Evolutionary conservation across 2,888 invertebrate species (phyloP).

Genomic region (Unio pictorum): DNA sequence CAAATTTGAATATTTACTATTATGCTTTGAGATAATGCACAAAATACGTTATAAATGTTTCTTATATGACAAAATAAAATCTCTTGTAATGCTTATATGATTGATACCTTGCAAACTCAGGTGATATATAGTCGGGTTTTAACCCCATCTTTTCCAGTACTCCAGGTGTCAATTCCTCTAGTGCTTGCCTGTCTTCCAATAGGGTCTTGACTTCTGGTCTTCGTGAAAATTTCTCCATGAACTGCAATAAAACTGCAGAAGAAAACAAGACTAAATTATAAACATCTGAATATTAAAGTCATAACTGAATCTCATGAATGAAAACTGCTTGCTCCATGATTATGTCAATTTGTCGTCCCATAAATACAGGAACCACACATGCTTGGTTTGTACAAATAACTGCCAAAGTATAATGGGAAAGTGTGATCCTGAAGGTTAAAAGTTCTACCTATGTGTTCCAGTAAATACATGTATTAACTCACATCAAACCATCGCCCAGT

Average conservation of each 20-base stretch:
- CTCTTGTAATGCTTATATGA: not conserved
- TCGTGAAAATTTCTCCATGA: slow-evolving; percentile 81
- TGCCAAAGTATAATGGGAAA: too few relatives aligned
- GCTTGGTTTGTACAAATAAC: too few relatives aligned
- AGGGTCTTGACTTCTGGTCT: slow-evolving; percentile 81
- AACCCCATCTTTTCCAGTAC: slow-evolving; percentile 76
- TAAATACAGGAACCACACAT: too few relatives aligned
- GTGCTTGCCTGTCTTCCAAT: slow-evolving; percentile 77
- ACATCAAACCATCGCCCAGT: too few relatives aligned
- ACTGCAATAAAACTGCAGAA: slow-evolving; percentile 80
- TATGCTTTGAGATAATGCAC: too few relatives aligned
- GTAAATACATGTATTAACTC: too few relatives aligned
- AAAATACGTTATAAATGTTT: too few relatives aligned
- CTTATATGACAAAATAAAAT: not conserved
- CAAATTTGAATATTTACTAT: too few relatives aligned
- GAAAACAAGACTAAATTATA: not conserved
- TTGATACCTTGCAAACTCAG: slow-evolving; percentile 73
- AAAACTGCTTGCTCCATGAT: not conserved
- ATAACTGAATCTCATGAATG: not conserved
- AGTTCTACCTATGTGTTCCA: too few relatives aligned
- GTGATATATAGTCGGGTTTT: slow-evolving; percentile 71
- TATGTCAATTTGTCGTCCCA: too few relatives aligned
- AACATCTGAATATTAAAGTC: not conserved
- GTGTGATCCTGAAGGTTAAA: too few relatives aligned
- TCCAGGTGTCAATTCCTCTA: slow-evolving; percentile 79